Base-by-base conservation (phyloP, 2,797 vertebrate genomes). In the Champsocephalus gunnari region DNA sequence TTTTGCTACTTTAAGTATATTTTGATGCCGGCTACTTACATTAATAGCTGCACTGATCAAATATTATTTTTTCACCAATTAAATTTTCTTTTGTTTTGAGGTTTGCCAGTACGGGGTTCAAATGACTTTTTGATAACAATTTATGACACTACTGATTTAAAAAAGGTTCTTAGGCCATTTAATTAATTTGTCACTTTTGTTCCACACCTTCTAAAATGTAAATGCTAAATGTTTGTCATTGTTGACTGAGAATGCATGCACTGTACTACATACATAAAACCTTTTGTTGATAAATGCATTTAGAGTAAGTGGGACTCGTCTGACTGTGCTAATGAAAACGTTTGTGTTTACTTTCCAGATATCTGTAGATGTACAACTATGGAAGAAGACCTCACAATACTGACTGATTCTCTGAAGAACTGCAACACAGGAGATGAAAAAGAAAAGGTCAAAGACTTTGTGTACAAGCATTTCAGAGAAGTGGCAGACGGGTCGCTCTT, bases 401-500 rank as follows among this genome's bases (percentile, higher is more conserved):
- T 86, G 85, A 87, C 88, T 41, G 89, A 94, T 76, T 86, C 92
- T 65, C 78, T 83, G 78, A 90, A 89, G 90, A 93, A 87, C 73
- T 81, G 87, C 77, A 81, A 77, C 73, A 75, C 83, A 49, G 90
- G 91, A 14, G 89, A 92, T 62, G 89, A 92, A 72, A 91, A 87
- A 72, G 90, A 92, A 59, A 85, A 85, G 80, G 90, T 91, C 54
- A 91, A 92, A 74, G 93, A 93, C 78, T 89, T 89, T 79, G 87
- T 91, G 38, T 90, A 74, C 72, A 92, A 90, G 67, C 89, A 93
- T 88, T 90, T 97, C 10, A 96, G 94, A 95, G 95, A 94, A 13
- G 90, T 94, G 85, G 94, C 92, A 28, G 95, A 97, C 79, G 96
- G 92, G 71, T 87, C 96, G 64, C 90, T 91, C 83, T 94, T 95